Conservation (phyloP, 1,140 invertebrate species). For the Pachypeltis micranthus region DNA sequence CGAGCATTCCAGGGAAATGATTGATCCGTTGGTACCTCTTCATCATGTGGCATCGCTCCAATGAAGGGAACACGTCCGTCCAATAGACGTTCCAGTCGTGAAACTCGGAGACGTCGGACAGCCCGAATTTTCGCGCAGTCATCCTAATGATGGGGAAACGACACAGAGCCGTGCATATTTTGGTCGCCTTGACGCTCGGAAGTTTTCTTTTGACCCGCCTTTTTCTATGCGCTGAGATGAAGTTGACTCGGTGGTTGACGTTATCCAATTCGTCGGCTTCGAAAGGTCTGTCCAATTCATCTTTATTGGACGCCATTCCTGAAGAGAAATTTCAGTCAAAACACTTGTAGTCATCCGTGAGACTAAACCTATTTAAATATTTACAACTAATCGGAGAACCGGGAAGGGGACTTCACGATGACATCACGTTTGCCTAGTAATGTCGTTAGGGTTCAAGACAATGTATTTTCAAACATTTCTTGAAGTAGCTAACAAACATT, state of each 20-base stretch:
- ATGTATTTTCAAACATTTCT: too few relatives aligned
- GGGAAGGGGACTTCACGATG: too few relatives aligned
- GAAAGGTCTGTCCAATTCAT: neutral
- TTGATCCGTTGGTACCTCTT: conserved; percentile 70
- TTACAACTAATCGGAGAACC: too few relatives aligned
- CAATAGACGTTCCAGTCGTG: conserved; percentile 81
- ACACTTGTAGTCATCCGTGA: too few relatives aligned
- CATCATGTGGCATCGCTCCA: conserved; percentile 76
- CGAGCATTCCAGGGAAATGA: conserved; percentile 84
- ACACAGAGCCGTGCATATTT: neutral
- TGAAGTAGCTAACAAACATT: too few relatives aligned
- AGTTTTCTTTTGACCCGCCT: neutral
- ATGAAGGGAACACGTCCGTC: conserved; percentile 70
- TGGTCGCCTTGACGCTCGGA: neutral
- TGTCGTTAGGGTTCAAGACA: too few relatives aligned
- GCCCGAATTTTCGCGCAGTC: conserved; percentile 56
- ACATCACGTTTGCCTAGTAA: too few relatives aligned
- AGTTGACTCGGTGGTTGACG: neutral
- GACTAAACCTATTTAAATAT: too few relatives aligned
- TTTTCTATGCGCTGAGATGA: neutral
- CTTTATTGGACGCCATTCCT: too few relatives aligned
- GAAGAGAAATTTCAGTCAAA: too few relatives aligned
- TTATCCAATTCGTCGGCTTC: neutral
- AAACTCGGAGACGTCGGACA: conserved; percentile 63
- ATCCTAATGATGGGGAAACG: neutral